These are phyloP conservation scores for Triops cancriformis DNA, from an alignment of 1,140 invertebrate species.

Conservation along the genomic window DNA sequence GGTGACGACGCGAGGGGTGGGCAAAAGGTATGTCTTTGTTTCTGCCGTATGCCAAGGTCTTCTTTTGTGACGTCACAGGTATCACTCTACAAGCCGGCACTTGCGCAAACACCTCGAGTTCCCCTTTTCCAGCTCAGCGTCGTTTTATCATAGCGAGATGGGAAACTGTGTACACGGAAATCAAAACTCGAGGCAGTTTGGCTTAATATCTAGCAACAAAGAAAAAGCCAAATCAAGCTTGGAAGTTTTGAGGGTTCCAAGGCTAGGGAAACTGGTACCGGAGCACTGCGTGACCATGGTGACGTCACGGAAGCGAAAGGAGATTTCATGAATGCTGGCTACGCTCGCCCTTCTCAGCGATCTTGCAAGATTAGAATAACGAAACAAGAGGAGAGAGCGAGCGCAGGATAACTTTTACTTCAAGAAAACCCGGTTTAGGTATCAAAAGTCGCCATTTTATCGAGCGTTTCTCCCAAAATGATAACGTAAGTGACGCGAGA, in stretches of 20 bases:
- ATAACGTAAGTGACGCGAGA: no score
- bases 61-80: neutral
- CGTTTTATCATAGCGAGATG: neutral
- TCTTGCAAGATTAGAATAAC: neutral
- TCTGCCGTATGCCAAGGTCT: slow-evolving; percentile 19
- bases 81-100: neutral
- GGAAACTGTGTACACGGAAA: neutral
- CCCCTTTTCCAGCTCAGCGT: neutral
- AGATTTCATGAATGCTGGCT: neutral
- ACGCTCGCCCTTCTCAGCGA: neutral
- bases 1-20: neutral
- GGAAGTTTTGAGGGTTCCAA: neutral
- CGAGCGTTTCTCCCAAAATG: no score
- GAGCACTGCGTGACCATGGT: neutral
- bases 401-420: neutral
- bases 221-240: neutral
- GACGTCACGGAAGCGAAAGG: slow-evolving; percentile 12
- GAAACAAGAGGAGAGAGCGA: neutral
- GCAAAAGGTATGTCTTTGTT: slow-evolving; percentile 14
- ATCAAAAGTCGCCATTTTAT: no score
- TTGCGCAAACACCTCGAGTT: slow-evolving; percentile 3
- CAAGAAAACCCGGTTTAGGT: no score
- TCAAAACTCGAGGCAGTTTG: neutral
- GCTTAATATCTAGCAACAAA: neutral
- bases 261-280: neutral